Evolutionary conservation across 1,140 invertebrate species (phyloP).

Genomic region (Drosophila kikkawai): DNA sequence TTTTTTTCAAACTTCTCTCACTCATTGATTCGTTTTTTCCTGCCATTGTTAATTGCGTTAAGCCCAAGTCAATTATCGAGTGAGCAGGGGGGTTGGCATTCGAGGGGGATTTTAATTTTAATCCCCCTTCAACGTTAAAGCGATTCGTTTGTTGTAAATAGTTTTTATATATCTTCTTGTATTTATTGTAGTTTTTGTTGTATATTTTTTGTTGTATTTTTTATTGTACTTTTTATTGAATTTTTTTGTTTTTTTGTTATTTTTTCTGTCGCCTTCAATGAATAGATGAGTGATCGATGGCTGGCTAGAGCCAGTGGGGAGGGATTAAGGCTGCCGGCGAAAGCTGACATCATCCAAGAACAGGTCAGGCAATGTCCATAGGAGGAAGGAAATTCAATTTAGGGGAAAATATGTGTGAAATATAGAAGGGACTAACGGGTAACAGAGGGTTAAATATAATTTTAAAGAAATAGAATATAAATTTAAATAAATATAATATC

Average conservation of each 20-base stretch:
- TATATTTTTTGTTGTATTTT: not conserved
- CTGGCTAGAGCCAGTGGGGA: not conserved
- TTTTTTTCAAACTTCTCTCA: conserved; percentile 1
- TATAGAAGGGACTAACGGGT: not conserved
- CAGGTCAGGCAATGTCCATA: not conserved
- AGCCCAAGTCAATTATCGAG: conserved; percentile 72
- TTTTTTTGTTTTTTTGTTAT: not conserved
- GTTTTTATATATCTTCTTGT: conserved; percentile 4
- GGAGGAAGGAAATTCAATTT: not conserved
- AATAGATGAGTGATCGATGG: conserved; percentile 29
- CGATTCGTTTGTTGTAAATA: conserved; percentile 20
- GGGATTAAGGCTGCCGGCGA: not conserved
- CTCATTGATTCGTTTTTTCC: conserved; percentile 50
- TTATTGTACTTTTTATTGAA: too few relatives aligned
- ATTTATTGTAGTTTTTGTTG: not conserved
- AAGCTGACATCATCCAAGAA: conserved; percentile 9
- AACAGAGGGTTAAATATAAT: not conserved
- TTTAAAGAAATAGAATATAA: too few relatives aligned
- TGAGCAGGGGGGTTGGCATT: not conserved
- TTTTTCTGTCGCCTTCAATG: conserved; percentile 23
- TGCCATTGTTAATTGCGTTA: conserved; percentile 70
- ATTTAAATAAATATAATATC: too few relatives aligned
- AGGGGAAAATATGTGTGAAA: not conserved
- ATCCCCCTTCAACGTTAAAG: conserved; percentile 5
- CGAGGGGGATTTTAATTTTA: conserved; percentile 22